A percentile compares a stretch with the other conserved stretches of the same genome.
Conservation (phyloP, 2,113 vertebrate species). For the Pituophis catenifer region DNA sequence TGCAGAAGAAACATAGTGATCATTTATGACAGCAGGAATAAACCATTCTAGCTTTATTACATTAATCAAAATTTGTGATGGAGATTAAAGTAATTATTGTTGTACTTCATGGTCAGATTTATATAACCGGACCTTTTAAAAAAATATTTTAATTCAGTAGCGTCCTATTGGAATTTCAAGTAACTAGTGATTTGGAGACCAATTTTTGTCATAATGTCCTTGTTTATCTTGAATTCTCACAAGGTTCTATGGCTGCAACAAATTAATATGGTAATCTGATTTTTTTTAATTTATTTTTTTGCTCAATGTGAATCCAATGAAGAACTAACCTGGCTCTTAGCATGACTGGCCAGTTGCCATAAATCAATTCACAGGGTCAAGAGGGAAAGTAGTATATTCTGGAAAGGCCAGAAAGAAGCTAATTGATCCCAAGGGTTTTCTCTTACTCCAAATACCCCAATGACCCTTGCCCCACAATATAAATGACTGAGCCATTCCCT, state of each 20-base stretch:
- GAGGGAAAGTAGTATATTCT: neutral
- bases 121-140: neutral
- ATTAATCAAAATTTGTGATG: neutral
- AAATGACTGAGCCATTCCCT: neutral
- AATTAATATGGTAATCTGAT: neutral
- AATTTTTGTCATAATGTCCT: neutral
- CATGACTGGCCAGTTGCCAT: neutral
- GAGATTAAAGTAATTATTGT: neutral
- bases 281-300: neutral
- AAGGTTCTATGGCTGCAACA: neutral
- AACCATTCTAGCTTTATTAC: neutral
- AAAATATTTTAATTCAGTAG: neutral
- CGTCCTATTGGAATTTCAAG: neutral
- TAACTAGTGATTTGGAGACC: neutral
- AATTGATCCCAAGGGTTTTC: neutral
- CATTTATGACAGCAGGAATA: neutral
- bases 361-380: neutral
- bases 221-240: neutral
- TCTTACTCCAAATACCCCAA: neutral
- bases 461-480: neutral
- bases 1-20: neutral
- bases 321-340: neutral
- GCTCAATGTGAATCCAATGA: neutral
- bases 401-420: neutral
- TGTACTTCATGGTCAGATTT: neutral